Evolutionary conservation across 1,140 invertebrate genomes (phyloP), one percentile per base, ranked within the genome.

Genomic region (Plodia interpunctella): DNA sequence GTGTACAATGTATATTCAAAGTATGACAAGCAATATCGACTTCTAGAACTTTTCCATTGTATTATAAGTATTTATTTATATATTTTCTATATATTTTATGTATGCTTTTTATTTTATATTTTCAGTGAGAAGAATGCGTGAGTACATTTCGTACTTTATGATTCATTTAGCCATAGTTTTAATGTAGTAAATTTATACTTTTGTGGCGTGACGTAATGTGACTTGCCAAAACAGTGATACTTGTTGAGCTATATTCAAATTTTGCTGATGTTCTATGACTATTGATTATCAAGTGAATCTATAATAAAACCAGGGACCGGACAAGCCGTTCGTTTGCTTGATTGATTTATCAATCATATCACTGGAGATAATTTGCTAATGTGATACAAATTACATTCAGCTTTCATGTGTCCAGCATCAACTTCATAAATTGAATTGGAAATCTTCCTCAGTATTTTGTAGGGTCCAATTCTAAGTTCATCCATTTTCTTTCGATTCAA

Each of bases 371-470:
- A 11, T 9, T 74, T 76, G 52, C 71, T 70, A 44, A 70, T 62
- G 53, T 74, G 70, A 20, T 63, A 75, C 8, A 68, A 44, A 53
- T 72, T 71, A 55, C 72, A 70, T 65, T 73, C 70, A 13, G 50
- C 1, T 56, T 71, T 72, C 53, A 63, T 75, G 11, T 74, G 63
- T 15, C 72, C 72, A 0, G 65, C 66, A 52, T 71, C 49, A 11
- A 77, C 53, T 58, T 62, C 54, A 55, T 68, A 77, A 6, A 74
- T 72, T 18, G 67, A 72, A 19, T 70, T 65, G 49, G 72, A 78
- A 30, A 69, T 62, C 56, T 70, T 78, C 19, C 64, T 30, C 20
- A 65, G 17, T 17, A 65, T 65, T 60, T 60, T 35, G 19, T 32
- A 60, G 15, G 63, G 59, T 30, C 57, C 62, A 53, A 64, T 56